Evolutionary conservation across 2,797 vertebrate species (phyloP).

Genomic region (Austrolebias charrua): DNA sequence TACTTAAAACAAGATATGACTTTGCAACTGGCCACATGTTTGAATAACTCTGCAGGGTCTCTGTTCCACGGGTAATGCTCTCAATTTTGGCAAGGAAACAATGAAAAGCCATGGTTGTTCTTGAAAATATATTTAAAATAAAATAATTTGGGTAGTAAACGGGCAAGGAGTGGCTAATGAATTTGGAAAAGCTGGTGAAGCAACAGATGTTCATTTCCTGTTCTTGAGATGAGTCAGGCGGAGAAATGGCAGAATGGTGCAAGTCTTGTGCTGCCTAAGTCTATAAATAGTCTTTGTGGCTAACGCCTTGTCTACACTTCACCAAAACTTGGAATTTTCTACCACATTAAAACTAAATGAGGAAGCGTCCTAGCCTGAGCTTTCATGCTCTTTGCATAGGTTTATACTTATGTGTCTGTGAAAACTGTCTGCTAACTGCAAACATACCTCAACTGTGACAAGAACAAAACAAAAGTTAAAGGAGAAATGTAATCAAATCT

Average conservation of each 20-base stretch:
- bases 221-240: slow-evolving; percentile 54
- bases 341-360: slow-evolving; percentile 42
- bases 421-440: slow-evolving; percentile 14
- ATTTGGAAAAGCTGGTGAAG: slow-evolving; percentile 40
- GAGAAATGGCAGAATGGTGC: slow-evolving; percentile 51
- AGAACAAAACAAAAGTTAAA: slow-evolving; percentile 10
- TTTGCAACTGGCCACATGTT: slow-evolving; percentile 9
- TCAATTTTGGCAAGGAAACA: slow-evolving; percentile 13
- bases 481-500: no score
- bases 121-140: slow-evolving; percentile 9
- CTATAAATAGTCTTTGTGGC: slow-evolving; percentile 50
- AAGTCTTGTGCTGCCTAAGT: slow-evolving; percentile 25
- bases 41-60: slow-evolving; percentile 27
- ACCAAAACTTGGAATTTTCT: slow-evolving; percentile 51
- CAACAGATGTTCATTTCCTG: slow-evolving; percentile 47
- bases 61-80: slow-evolving; percentile 9
- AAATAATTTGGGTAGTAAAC: slow-evolving; percentile 40
- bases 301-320: slow-evolving; percentile 55
- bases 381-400: slow-evolving; percentile 11
- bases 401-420: slow-evolving; percentile 34
- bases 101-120: slow-evolving; percentile 1
- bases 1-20: slow-evolving; percentile 12
- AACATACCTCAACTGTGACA: slow-evolving; percentile 7
- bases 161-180: slow-evolving; percentile 38
- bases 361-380: slow-evolving; percentile 26